These are phyloP conservation scores for Pyrrhosoma nymphula DNA, from an alignment of 2,888 invertebrate species.

Conservation along the genomic window DNA sequence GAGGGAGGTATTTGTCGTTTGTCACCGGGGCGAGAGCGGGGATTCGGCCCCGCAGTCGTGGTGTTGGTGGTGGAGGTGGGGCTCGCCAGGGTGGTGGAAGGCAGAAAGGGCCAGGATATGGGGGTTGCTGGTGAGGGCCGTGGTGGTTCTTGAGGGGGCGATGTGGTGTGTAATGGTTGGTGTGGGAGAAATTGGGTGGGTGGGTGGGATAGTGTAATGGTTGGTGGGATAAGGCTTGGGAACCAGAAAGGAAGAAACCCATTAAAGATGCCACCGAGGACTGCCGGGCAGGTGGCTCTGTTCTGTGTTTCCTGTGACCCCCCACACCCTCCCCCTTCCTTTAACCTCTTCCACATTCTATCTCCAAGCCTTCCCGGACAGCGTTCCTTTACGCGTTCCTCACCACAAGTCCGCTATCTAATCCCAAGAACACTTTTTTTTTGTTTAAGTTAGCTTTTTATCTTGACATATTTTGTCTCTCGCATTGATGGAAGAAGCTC, in stretches of 20 bases:
- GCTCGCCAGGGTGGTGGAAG: background rate
- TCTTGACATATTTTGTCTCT: no score
- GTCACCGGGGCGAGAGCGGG: background rate
- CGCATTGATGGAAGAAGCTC: no score
- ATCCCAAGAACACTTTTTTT: background rate
- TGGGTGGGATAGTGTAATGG: background rate
- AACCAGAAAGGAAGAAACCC: background rate
- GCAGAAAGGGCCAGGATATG: background rate
- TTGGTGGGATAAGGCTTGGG: background rate
- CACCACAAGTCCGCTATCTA: background rate
- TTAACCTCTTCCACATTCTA: no score
- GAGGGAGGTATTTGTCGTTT: slow-evolving; percentile 7
- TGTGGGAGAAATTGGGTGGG: background rate
- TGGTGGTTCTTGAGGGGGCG: background rate
- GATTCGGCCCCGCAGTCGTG: background rate
- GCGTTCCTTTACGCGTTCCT: background rate
- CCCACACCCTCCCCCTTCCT: background rate
- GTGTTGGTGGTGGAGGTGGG: background rate
- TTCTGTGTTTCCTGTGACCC: background rate
- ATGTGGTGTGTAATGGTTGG: background rate
- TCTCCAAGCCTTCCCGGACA: no score
- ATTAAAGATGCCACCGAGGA: background rate
- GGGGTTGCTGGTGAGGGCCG: no score
- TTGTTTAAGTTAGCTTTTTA: background rate
- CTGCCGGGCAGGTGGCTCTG: slow-evolving; percentile 22